These are phyloP conservation scores for Lochmaea crataegi DNA, from an alignment of 2,888 invertebrate species.

Conservation along the genomic window DNA sequence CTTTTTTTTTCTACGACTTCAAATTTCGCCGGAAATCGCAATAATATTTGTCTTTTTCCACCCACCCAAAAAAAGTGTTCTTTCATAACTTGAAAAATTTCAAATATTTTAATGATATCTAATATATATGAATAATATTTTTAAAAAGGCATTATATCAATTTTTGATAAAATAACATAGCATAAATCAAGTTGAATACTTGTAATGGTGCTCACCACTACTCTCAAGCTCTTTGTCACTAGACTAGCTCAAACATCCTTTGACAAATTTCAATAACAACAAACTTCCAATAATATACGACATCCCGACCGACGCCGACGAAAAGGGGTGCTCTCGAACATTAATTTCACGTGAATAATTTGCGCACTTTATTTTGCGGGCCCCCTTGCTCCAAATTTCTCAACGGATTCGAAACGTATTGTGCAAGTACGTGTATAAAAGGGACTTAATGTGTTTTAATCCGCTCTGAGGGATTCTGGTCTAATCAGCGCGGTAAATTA, in stretches of 20 bases:
- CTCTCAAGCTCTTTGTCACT: background rate
- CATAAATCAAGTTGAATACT: background rate
- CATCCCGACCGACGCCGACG: background rate
- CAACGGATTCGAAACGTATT: conserved; percentile 24
- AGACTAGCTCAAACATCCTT: conserved; percentile 1
- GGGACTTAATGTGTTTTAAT: conserved; percentile 25
- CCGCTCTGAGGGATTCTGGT: conserved; percentile 23
- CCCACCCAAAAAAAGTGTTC: too few relatives aligned
- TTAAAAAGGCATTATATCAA: too few relatives aligned
- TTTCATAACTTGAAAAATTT: too few relatives aligned
- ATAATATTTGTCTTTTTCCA: too few relatives aligned
- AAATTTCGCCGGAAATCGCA: too few relatives aligned
- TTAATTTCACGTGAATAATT: conserved; percentile 28
- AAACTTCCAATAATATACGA: background rate
- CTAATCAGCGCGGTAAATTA: conserved; percentile 13
- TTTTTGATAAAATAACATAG: too few relatives aligned
- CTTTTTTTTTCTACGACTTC: too few relatives aligned
- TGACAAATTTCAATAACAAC: conserved; percentile 6
- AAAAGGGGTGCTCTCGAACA: conserved; percentile 12
- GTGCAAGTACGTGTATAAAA: conserved; percentile 15
- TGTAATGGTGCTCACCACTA: background rate
- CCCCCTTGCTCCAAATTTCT: conserved; percentile 10
- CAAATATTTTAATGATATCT: too few relatives aligned
- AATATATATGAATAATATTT: too few relatives aligned
- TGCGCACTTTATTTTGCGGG: conserved; percentile 18